Base-by-base conservation (phyloP, 2,888 invertebrate species). In the Tupiocoris notatus region DNA sequence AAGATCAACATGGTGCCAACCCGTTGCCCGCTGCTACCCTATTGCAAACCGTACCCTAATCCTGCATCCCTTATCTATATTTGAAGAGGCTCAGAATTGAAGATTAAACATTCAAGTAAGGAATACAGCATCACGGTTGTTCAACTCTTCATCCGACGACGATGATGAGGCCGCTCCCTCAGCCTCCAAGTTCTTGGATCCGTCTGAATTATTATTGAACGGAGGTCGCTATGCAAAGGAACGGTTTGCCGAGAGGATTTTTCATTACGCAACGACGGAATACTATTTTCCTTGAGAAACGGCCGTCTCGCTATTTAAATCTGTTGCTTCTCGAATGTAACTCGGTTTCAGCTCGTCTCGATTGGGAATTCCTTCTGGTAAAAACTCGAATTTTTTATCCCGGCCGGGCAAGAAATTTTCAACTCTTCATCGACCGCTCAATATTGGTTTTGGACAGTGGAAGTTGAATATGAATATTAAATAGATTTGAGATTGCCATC, bases 11-110 rank as follows among this genome's bases (percentile, higher is more conserved):
- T 54, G 73, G 39, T 39, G 39, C 39, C 39, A 12, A 3, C 39
- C 3, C 39, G n/a, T n/a, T n/a, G n/a, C 39, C 39, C 12, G 12
- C 6, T 39, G 6, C 3, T 7, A 39, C 39, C 39, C 39, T 39
- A 39, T 39, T 12, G 39, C 39, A 12, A 39, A 12, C 39, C 39
- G 39, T 39, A 39, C 39, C 39, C 39, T 39, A 39, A 39, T 39
- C 39, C 39, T 39, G 73, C 61, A 62, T 73, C 54, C 25, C 73
- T 57, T 73, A 73, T 73, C 73, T 73, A 73, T 73, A 73, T 73
- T 73, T 73, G 73, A 73, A 57, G 73, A 62, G 73, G 73, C 73
- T 73, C 73, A 73, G 73, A 73, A 73, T 73, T 73, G 73, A 62
- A 73, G 63, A 73, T 73, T 73, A 73, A 73, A 73, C 73, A 73